phyloP scores from a whole-genome alignment of 2,797 vertebrate species.

The Tolypeutes matacus region DNA sequence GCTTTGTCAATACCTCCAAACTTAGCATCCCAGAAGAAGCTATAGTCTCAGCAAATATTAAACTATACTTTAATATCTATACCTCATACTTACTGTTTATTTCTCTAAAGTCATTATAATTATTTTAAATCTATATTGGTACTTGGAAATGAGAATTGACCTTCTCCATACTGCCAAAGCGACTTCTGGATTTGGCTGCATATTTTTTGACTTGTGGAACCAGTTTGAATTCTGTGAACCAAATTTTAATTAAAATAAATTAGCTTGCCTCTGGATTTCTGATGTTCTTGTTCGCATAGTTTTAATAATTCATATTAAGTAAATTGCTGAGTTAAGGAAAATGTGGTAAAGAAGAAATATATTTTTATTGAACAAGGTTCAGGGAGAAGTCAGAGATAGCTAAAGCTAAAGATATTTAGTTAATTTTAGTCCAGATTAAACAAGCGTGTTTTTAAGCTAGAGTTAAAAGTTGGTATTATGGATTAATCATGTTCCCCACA shows the following conservation, averaged over 20 bases:
- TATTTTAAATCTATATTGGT: not conserved
- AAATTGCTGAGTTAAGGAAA: conserved; percentile 72
- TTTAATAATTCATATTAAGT: conserved; percentile 82
- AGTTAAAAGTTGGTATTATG: not conserved
- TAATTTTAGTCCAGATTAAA: conserved; percentile 52
- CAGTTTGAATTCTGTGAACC: conserved; percentile 69
- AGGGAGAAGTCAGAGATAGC: not conserved
- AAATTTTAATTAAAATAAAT: conserved; percentile 82
- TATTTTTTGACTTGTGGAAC: conserved; percentile 60
- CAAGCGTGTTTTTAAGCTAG: not conserved
- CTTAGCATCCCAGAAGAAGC: not conserved
- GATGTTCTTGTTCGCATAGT: conserved; percentile 62
- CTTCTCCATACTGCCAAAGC: conserved; percentile 52
- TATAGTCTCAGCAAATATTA: not conserved
- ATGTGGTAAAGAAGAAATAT: conserved; percentile 47
- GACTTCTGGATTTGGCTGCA: conserved; percentile 61
- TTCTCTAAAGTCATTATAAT: conserved; percentile 45
- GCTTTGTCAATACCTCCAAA: conserved; percentile 17
- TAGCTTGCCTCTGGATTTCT: conserved; percentile 71
- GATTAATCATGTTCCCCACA: too few species aligned
- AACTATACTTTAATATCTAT: conserved; percentile 49
- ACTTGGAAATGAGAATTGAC: conserved; percentile 52
- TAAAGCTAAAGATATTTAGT: not conserved
- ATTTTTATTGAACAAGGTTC: conserved; percentile 48
- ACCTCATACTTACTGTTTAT: conserved; percentile 34